These are phyloP conservation scores for Hirudinaria manillensis DNA, from an alignment of 2,888 invertebrate genomes.

Conservation along the genomic window DNA sequence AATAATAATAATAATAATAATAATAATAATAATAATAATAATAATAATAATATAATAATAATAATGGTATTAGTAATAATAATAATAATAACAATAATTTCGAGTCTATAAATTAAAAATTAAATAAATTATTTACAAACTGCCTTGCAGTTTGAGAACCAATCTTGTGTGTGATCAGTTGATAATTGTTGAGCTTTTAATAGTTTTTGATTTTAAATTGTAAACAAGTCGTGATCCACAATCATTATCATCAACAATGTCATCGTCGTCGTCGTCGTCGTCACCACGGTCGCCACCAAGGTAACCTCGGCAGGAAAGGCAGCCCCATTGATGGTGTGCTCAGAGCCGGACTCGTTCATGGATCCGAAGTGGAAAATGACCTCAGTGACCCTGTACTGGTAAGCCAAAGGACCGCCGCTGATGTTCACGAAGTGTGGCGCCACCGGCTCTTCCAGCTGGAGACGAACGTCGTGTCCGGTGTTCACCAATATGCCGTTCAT, in stretches of 20 bases:
- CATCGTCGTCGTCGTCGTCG: constrained; percentile 27
- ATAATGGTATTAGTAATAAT: no score
- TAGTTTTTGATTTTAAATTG: no score
- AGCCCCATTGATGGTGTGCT: constrained; percentile 90
- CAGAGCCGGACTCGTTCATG: constrained; percentile 87
- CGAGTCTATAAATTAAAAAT: no score
- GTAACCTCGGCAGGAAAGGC: constrained; percentile 92
- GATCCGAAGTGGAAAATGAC: constrained; percentile 66
- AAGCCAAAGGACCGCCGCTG: constrained; percentile 89
- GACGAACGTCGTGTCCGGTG: constrained; percentile 88
- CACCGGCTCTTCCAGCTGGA: constrained; percentile 66
- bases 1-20: no score
- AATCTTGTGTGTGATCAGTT: no score
- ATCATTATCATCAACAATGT: constrained; percentile 28
- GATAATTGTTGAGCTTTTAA: no score
- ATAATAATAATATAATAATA: no score
- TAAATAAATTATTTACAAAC: no score
- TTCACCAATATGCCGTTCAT: constrained; percentile 83
- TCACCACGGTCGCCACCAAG: constrained; percentile 21
- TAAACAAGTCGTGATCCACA: no score
- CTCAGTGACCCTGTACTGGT: constrained; percentile 88
- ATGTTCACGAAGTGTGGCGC: constrained; percentile 76
- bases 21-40: no score
- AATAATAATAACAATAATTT: no score
- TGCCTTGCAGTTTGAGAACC: no score